Conservation (phyloP, 2,888 invertebrate species). For the Plagodis pulveraria region DNA sequence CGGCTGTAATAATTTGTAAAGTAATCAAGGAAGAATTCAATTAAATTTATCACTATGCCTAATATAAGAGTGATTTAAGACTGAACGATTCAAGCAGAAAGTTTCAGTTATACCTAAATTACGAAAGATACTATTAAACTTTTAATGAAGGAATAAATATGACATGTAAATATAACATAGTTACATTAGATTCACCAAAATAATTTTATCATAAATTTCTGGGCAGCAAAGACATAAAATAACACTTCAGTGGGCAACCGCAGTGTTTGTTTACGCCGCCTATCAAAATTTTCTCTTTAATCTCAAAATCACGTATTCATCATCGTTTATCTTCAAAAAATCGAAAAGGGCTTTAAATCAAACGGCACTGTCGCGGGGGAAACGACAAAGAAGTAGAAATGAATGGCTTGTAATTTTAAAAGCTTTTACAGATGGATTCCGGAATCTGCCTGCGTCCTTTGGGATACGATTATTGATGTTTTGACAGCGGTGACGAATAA, state of each 20-base stretch:
- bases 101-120: too few species aligned
- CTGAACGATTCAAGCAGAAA: too few species aligned
- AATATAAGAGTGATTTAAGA: too few species aligned
- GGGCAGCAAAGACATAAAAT: background rate
- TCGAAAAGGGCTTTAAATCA: slow-evolving; percentile 58
- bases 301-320: slow-evolving; percentile 37
- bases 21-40: too few species aligned
- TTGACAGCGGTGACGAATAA: slow-evolving; percentile 70
- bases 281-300: slow-evolving; percentile 28
- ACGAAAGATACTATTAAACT: too few species aligned
- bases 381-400: slow-evolving; percentile 75
- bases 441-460: slow-evolving; percentile 61
- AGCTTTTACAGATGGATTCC: slow-evolving; percentile 76
- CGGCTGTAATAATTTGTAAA: too few species aligned
- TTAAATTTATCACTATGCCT: too few species aligned
- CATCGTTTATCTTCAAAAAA: slow-evolving; percentile 38
- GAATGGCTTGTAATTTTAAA: slow-evolving; percentile 82
- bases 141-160: too few species aligned
- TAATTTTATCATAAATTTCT: too few species aligned
- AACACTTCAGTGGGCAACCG: background rate
- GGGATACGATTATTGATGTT: slow-evolving; percentile 79
- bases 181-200: too few species aligned
- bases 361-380: slow-evolving; percentile 65
- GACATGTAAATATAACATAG: too few species aligned
- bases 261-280: background rate